Conservation (phyloP, 2,888 invertebrate species). For the Siphonodentalium dalli region DNA sequence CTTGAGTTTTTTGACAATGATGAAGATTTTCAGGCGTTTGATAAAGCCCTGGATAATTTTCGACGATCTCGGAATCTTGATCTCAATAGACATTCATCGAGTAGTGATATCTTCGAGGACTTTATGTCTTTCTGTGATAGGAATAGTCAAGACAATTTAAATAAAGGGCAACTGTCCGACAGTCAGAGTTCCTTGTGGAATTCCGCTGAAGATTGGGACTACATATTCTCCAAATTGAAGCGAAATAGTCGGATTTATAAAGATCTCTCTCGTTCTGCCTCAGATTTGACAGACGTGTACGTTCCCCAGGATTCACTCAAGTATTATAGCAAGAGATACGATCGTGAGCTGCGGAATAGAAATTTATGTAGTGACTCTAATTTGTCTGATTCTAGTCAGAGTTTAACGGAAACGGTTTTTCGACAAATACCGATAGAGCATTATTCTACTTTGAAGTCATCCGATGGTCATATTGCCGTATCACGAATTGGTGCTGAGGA, state of each 20-base stretch:
- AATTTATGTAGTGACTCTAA: no score
- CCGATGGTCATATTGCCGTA: no score
- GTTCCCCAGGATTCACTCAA: no score
- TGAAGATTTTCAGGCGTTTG: slow-evolving; percentile 52
- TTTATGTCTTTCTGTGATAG: slow-evolving; percentile 54
- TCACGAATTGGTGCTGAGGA: no score
- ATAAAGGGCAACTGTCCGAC: no score
- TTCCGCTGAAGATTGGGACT: slow-evolving; percentile 53
- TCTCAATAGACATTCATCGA: slow-evolving; percentile 41
- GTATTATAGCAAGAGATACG: no score
- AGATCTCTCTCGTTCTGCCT: not conserved
- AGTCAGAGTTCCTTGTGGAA: slow-evolving; percentile 48
- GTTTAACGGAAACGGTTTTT: no score
- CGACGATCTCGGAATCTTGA: slow-evolving; percentile 40
- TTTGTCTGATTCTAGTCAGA: no score
- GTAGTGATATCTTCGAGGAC: slow-evolving; percentile 53
- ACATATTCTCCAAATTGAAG: slow-evolving; percentile 47
- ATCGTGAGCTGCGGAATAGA: no score
- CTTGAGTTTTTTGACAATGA: slow-evolving; percentile 56
- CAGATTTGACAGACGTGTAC: no score
- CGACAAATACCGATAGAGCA: no score
- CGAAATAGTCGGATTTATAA: slow-evolving; percentile 32
- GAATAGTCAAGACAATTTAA: slow-evolving; percentile 16
- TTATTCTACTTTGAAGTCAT: no score
- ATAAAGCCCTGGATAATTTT: slow-evolving; percentile 52